phyloP scores from a whole-genome alignment of 2,113 vertebrate genomes.

The Phaethornis superciliosus region DNA sequence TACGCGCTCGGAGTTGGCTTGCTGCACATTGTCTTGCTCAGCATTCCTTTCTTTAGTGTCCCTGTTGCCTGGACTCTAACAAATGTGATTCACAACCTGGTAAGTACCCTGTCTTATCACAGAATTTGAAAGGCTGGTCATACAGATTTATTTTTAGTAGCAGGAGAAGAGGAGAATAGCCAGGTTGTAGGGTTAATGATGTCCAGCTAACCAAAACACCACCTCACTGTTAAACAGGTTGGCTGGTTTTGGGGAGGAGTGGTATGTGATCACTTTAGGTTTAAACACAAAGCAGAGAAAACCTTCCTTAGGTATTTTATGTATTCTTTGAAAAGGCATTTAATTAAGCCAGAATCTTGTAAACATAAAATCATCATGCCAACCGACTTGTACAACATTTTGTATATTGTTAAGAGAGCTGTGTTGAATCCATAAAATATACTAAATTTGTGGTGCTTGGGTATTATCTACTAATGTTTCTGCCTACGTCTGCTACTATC shows the following conservation, averaged over 20 bases:
- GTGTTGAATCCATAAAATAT: neutral
- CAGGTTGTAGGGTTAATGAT: neutral
- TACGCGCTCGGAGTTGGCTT: conserved; percentile 92
- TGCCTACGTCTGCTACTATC: neutral
- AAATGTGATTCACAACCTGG: conserved; percentile 97
- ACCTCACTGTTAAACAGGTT: neutral
- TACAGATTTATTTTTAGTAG: neutral
- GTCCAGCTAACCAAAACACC: neutral
- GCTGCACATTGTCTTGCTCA: conserved; percentile 96
- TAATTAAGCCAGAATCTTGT: neutral
- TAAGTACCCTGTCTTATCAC: conserved; percentile 71
- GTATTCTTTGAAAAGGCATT: neutral
- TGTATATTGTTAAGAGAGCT: neutral
- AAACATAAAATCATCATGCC: neutral
- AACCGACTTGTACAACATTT: neutral
- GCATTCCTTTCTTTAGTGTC: conserved; percentile 97
- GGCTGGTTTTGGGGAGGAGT: neutral
- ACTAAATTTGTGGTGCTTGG: neutral
- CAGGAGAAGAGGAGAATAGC: neutral
- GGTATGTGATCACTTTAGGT: neutral
- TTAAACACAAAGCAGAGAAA: neutral
- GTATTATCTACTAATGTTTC: neutral
- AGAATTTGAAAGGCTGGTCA: neutral
- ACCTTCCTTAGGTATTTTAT: neutral
- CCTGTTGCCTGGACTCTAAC: conserved; percentile 96